A percentile compares a stretch with the other conserved stretches of the same genome.
phyloP scores from a whole-genome alignment of 37 sponge, comb jelly and placozoan species.

The Petrosia ficiformis region DNA sequence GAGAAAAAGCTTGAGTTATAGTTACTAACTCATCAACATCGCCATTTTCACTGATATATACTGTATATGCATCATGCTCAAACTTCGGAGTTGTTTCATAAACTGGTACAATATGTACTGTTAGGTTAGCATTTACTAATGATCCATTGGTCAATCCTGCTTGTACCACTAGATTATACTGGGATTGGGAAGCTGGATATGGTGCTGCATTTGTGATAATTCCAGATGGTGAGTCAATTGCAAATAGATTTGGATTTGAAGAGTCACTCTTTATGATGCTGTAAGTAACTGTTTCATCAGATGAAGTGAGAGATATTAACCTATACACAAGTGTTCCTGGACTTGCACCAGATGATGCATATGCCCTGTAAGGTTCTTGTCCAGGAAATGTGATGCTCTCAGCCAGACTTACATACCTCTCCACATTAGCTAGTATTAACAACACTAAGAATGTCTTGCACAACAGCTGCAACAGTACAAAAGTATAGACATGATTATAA shows the following conservation, averaged over 20 bases:
- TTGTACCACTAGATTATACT: constrained; percentile 24
- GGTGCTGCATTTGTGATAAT: not conserved
- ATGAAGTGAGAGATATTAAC: constrained; percentile 35
- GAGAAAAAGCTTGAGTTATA: constrained; percentile 25
- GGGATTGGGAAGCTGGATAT: not conserved
- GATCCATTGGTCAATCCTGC: constrained; percentile 1
- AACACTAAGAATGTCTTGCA: no score
- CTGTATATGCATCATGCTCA: constrained; percentile 23
- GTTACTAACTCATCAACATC: not conserved
- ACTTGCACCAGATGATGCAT: constrained; percentile 12
- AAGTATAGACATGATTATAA: no score
- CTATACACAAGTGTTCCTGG: constrained; percentile 28
- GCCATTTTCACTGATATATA: constrained; percentile 16
- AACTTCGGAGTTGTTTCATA: constrained; percentile 21
- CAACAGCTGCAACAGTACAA: no score
- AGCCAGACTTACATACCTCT: no score
- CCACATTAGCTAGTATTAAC: no score
- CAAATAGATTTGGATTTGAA: not conserved
- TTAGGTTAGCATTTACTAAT: not conserved
- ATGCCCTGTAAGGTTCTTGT: constrained; percentile 33
- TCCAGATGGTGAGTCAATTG: not conserved
- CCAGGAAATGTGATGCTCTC: constrained; percentile 50
- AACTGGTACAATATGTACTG: constrained; percentile 12
- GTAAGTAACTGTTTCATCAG: constrained; percentile 9
- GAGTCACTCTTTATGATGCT: not conserved